Evolutionary conservation across 2,113 vertebrate species (phyloP).

Genomic region (Bubo bubo): DNA sequence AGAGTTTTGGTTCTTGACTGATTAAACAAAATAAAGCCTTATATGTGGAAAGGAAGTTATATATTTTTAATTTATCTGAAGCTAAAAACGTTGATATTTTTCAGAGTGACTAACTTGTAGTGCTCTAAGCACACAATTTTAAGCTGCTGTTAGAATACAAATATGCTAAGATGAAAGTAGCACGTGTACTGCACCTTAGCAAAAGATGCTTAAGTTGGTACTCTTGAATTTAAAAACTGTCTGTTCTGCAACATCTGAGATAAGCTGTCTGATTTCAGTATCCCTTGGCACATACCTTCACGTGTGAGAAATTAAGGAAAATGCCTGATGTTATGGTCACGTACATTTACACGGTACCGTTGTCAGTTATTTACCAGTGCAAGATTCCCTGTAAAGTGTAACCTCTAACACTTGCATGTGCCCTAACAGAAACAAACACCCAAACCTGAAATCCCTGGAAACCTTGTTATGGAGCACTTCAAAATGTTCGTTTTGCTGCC

Average conservation of each 20-base stretch:
- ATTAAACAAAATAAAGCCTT: background rate
- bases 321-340: background rate
- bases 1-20: background rate
- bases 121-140: background rate
- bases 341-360: background rate
- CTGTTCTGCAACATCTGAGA: background rate
- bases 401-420: background rate
- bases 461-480: background rate
- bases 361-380: background rate
- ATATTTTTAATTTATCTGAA: background rate
- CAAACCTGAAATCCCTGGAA: background rate
- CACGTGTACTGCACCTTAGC: too few species aligned
- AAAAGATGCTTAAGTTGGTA: background rate
- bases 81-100: background rate
- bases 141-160: background rate
- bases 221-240: background rate
- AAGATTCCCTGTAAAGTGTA: background rate
- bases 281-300: background rate
- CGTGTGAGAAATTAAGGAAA: background rate
- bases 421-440: background rate
- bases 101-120: background rate
- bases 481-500: background rate
- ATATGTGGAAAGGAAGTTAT: background rate
- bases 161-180: background rate
- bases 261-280: background rate